Percentiles rank a stretch among this genome's conserved stretches.
phyloP scores from a whole-genome alignment of 2,888 invertebrate genomes.

The Marasmarcha lunaedactyla region DNA sequence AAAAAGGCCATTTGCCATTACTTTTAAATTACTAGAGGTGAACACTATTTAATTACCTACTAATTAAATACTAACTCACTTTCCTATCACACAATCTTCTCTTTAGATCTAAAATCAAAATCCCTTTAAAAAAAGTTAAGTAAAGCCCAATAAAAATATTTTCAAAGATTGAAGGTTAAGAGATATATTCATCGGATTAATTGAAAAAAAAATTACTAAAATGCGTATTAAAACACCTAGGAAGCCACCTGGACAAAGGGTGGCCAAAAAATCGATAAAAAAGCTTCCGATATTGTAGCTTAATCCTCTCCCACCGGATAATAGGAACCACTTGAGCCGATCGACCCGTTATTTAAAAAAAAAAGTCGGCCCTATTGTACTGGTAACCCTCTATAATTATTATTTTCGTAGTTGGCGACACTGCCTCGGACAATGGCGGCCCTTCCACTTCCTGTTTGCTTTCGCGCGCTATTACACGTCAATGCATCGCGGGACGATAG shows the following conservation, averaged over 20 bases:
- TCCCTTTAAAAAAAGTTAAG: too few species aligned
- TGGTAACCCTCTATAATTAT: conserved; percentile 64
- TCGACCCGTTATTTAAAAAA: conserved; percentile 58
- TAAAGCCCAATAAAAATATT: neutral
- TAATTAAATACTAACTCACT: too few species aligned
- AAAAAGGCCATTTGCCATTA: too few species aligned
- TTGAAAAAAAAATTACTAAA: conserved; percentile 38
- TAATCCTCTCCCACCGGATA: conserved; percentile 53
- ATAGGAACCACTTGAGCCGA: conserved; percentile 66
- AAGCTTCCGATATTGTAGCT: conserved; percentile 49
- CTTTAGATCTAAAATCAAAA: too few species aligned
- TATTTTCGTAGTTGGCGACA: conserved; percentile 70
- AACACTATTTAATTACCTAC: too few species aligned
- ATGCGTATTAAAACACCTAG: conserved; percentile 56
- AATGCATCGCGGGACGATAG: conserved; percentile 55
- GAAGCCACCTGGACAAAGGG: conserved; percentile 38
- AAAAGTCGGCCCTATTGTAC: conserved; percentile 44
- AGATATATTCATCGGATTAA: conserved; percentile 46
- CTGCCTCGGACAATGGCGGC: conserved; percentile 53
- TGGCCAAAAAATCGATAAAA: conserved; percentile 31
- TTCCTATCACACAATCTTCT: too few species aligned
- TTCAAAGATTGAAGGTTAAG: conserved; percentile 10
- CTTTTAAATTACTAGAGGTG: too few species aligned
- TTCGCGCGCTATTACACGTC: conserved; percentile 69
- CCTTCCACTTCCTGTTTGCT: conserved; percentile 65